Evolutionary conservation across 2,797 vertebrate species (phyloP).

Genomic region (Coccyzus lansbergi): DNA sequence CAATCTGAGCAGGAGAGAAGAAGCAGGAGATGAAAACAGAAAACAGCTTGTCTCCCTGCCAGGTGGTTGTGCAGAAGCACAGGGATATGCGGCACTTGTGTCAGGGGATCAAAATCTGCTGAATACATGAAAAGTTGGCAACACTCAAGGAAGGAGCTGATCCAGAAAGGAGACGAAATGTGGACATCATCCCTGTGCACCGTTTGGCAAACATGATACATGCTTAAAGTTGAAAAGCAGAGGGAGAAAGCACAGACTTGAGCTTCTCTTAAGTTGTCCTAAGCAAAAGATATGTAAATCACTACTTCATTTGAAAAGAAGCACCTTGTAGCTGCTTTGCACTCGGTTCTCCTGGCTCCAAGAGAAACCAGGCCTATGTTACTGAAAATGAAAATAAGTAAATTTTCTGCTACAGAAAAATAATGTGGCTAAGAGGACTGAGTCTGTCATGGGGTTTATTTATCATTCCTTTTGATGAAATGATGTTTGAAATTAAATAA

Average conservation of each 20-base stretch:
- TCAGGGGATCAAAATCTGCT: neutral
- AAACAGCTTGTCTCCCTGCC: conserved; percentile 7
- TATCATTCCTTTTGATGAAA: conserved; percentile 4
- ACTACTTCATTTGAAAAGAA: neutral
- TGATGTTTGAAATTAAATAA: neutral
- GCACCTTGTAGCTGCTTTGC: neutral
- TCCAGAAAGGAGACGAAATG: neutral
- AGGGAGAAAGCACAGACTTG: neutral
- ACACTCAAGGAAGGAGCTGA: rapidly evolving
- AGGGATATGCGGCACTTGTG: rapidly evolving
- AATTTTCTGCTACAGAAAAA: neutral
- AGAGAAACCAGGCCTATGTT: neutral
- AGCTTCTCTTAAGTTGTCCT: neutral
- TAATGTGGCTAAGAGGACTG: neutral
- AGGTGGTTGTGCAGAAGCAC: neutral
- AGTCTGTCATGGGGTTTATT: neutral
- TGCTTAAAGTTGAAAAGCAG: neutral
- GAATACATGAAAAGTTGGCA: conserved; percentile 7
- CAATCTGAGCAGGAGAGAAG: neutral
- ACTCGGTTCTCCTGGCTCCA: neutral
- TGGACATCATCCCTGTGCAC: neutral
- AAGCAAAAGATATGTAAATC: neutral
- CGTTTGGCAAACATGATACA: neutral
- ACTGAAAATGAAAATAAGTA: neutral
- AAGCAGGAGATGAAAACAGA: neutral